Conservation (phyloP, 2,113 vertebrate genomes). For the Malaclemys terrapin region DNA sequence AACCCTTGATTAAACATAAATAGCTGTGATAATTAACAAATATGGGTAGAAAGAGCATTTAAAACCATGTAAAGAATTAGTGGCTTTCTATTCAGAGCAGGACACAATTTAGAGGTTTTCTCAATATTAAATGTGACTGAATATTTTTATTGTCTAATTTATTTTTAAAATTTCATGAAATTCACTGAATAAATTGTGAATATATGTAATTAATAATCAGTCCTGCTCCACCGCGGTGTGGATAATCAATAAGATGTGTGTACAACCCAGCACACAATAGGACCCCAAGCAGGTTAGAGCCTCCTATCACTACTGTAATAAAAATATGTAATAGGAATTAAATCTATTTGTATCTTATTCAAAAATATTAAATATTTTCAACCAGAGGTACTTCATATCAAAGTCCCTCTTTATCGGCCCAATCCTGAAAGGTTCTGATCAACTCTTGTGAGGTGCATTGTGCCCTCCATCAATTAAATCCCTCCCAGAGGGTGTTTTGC, state of each 20-base stretch:
- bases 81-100: neutral
- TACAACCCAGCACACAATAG: neutral
- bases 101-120: neutral
- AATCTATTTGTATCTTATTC: neutral
- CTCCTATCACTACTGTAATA: neutral
- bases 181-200: neutral
- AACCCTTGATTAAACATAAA: slow-evolving; percentile 66
- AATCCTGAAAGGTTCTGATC: neutral
- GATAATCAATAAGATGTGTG: neutral
- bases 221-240: neutral
- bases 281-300: neutral
- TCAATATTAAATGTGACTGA: neutral
- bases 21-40: slow-evolving; percentile 42
- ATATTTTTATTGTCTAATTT: neutral
- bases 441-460: neutral
- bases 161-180: neutral
- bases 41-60: slow-evolving; percentile 18
- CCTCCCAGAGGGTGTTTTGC: neutral
- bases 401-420: neutral
- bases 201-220: neutral
- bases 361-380: neutral
- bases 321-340: neutral
- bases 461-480: neutral
- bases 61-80: neutral
- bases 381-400: neutral